A percentile compares a stretch with the other conserved stretches of the same genome.
These are phyloP conservation scores for Eumeta japonica DNA, from an alignment of 1,140 invertebrate species.

Conservation along the genomic window DNA sequence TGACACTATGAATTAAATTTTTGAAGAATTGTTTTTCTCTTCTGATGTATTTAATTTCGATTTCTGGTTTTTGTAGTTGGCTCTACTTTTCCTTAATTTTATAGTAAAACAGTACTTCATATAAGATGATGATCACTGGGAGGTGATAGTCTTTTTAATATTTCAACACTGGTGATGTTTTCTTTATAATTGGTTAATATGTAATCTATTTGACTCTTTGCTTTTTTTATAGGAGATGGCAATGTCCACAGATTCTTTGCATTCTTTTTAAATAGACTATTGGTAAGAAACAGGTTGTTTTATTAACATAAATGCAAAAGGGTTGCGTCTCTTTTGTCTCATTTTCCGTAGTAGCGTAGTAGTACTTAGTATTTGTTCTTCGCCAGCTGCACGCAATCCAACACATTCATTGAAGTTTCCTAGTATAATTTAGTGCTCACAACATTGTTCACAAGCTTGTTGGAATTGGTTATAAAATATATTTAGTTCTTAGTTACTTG, in stretches of 20 bases:
- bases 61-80: too few relatives aligned
- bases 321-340: background rate
- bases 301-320: background rate
- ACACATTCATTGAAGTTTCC: too few relatives aligned
- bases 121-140: too few relatives aligned
- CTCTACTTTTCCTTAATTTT: too few relatives aligned
- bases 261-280: slow-evolving; percentile 1
- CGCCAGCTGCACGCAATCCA: too few relatives aligned
- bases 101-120: too few relatives aligned
- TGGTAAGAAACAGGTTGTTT: too few relatives aligned
- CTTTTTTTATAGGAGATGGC: background rate
- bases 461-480: background rate
- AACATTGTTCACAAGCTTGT: background rate
- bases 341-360: background rate
- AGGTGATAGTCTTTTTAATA: too few relatives aligned
- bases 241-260: background rate
- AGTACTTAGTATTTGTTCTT: background rate
- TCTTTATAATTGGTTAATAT: background rate
- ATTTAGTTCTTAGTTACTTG: too few relatives aligned
- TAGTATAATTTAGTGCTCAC: background rate
- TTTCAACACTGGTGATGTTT: background rate
- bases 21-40: too few relatives aligned
- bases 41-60: too few relatives aligned
- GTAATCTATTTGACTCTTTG: slow-evolving; percentile 1
- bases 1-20: too few relatives aligned